phyloP scores from a whole-genome alignment of 2,888 invertebrate species.

The Mesodorylaimus sp. region DNA sequence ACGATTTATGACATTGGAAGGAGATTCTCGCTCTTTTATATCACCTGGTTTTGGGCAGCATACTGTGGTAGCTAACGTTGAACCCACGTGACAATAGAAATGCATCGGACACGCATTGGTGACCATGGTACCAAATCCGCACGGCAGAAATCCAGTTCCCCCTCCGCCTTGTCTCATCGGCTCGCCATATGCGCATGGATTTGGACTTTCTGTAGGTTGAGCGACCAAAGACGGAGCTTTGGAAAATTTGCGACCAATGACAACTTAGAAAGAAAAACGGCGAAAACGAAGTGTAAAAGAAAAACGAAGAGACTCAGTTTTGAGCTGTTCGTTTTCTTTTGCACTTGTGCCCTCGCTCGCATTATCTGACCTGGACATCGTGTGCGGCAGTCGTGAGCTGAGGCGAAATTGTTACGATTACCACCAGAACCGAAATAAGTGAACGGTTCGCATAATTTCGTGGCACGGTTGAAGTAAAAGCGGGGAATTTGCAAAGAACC shows the following conservation, averaged over 20 bases:
- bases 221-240: neutral
- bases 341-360: too few species aligned
- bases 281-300: too few species aligned
- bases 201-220: constrained; percentile 22
- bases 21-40: neutral
- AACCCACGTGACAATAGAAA: constrained; percentile 25
- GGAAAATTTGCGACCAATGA: neutral
- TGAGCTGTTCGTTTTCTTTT: too few species aligned
- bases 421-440: constrained; percentile 25
- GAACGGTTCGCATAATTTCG: constrained; percentile 20
- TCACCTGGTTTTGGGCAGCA: constrained; percentile 20
- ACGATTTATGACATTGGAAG: neutral
- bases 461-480: constrained; percentile 22
- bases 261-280: neutral
- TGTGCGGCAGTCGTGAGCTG: constrained; percentile 23
- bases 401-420: constrained; percentile 26
- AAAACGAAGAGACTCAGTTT: too few species aligned
- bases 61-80: constrained; percentile 22
- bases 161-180: constrained; percentile 10
- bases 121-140: constrained; percentile 15
- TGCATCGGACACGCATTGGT: constrained; percentile 14
- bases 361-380: constrained; percentile 23
- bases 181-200: constrained; percentile 23
- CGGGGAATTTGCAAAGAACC: constrained; percentile 21
- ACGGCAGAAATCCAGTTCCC: constrained; percentile 10